These are phyloP conservation scores for Rhynchomys soricoides DNA, from an alignment of 2,113 vertebrate genomes.

Conservation along the genomic window DNA sequence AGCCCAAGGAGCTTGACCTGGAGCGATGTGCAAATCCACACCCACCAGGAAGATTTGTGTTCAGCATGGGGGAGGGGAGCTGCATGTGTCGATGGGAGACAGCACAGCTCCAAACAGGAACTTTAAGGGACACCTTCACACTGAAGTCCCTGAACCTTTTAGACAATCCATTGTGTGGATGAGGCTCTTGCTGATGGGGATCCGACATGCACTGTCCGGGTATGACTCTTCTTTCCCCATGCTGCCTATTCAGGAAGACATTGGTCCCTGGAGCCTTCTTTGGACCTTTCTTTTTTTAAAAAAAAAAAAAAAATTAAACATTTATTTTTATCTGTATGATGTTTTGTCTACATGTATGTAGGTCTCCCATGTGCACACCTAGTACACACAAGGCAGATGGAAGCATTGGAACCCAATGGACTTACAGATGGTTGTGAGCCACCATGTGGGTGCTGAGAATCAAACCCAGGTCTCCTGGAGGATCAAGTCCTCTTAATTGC, in stretches of 20 bases:
- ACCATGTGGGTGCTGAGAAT: background rate
- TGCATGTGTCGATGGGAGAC: background rate
- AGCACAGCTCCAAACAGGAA: background rate
- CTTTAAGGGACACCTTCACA: background rate
- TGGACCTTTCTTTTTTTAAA: background rate
- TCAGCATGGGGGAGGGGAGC: rapidly evolving
- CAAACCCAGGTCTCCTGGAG: background rate
- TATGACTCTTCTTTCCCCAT: background rate
- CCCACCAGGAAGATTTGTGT: background rate
- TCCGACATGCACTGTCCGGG: background rate
- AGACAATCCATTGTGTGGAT: too few relatives aligned
- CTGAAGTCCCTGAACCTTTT: background rate
- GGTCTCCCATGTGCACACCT: background rate
- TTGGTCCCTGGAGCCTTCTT: background rate
- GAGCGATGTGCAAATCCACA: background rate
- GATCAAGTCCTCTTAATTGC: background rate
- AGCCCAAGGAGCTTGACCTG: background rate
- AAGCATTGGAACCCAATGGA: background rate
- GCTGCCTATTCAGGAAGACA: background rate
- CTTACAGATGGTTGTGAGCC: background rate
- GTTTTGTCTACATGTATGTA: background rate
- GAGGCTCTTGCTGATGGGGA: background rate
- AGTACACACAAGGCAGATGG: background rate
- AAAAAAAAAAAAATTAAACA: too few relatives aligned
- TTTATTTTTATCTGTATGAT: background rate